These are phyloP conservation scores for Alentia gelatinosa DNA, from an alignment of 2,888 invertebrate species.

Conservation along the genomic window DNA sequence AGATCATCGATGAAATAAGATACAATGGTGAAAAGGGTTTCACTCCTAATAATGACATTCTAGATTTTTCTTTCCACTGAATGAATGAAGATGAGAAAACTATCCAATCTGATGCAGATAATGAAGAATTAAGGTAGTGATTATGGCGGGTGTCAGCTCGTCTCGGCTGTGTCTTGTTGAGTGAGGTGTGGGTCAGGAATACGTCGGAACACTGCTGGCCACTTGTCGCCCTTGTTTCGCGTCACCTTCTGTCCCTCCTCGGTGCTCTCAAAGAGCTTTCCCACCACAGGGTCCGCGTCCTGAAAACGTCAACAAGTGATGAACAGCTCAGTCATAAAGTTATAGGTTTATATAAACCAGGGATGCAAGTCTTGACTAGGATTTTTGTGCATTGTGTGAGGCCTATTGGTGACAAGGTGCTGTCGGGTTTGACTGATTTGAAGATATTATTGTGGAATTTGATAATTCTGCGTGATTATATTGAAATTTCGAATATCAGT, in stretches of 20 bases:
- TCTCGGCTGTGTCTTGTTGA: background rate
- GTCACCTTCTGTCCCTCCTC: conserved; percentile 99
- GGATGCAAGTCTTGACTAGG: background rate
- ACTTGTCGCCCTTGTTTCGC: conserved; percentile 96
- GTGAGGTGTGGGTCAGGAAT: conserved; percentile 46
- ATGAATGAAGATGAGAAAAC: background rate
- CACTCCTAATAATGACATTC: background rate
- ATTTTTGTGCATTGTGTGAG: no score
- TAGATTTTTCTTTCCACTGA: background rate
- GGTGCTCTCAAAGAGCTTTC: conserved; percentile 93
- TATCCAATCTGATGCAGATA: background rate
- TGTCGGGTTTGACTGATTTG: no score
- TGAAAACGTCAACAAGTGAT: conserved; percentile 64
- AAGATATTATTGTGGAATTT: no score
- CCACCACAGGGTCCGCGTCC: conserved; percentile 91
- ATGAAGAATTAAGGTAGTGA: background rate
- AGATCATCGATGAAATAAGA: no score
- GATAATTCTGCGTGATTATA: no score
- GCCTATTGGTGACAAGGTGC: no score
- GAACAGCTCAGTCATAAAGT: background rate
- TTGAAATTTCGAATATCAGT: no score
- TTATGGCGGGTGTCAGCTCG: background rate
- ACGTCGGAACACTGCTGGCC: conserved; percentile 90
- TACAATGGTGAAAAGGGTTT: no score
- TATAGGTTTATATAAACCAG: no score